Evolutionary conservation across 2,797 vertebrate species (phyloP), one percentile per base, ranked within the genome.

Genomic region (Morus bassanus): DNA sequence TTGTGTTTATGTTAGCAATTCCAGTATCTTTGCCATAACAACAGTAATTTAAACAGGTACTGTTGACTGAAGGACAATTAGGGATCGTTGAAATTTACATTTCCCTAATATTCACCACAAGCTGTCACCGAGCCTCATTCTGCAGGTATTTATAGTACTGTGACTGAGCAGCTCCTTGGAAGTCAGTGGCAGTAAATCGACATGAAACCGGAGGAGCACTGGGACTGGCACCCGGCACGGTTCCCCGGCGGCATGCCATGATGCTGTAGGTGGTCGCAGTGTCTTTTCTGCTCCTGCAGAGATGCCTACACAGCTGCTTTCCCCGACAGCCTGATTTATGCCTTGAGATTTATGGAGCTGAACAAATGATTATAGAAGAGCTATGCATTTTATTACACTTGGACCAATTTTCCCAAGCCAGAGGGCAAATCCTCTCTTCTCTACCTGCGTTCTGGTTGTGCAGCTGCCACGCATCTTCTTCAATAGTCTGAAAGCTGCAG

Each of bases 191-290:
- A 79, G 72, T 48, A 54, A 68, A 84, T 56, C 1, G 1, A 23
- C 0, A 0, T 46, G 54, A 53, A 78, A 46, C 35, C 27, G 1
- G 9, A 3, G 5, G 37, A 77, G 82, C 3, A 0, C 24, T 39
- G 63, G 72, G 67, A 37, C 35, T 46, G 45, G 80, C 25, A 69
- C 33, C 45, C 0, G 0, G 57, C 3, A 0, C 1, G 0, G 59
- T 60, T 88, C n/a, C 37, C 39, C 3, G 2, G 37, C 4, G 0
- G 24, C 0, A 0, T 22, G 35, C 37, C 7, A 1, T 50, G 25
- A 2, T 41, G 77, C 61, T 72, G 39, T 22, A 72, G 25, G 53
- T 70, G 48, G 25, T 68, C 24, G 1, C 33, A 69, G 39, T 3
- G 0, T 3, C 3, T 50, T 45, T 60, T 41, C 64, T 57, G 14